Conservation (phyloP, 2,113 vertebrate species). For the Centropus unirufus region DNA sequence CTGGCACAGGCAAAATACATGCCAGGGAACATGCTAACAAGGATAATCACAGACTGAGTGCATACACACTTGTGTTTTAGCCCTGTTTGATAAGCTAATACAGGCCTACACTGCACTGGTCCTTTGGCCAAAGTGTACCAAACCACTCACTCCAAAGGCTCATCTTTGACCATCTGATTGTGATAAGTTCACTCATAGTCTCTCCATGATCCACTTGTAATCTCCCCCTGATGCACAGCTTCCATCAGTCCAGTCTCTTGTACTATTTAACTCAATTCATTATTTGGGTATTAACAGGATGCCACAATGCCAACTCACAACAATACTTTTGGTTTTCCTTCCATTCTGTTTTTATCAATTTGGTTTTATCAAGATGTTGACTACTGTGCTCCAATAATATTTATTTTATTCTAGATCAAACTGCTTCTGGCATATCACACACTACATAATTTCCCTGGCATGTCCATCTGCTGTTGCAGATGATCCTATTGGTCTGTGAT, state of each 20-base stretch:
- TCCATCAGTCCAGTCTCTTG: neutral
- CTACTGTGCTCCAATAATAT: accelerated
- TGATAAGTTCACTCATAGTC: neutral
- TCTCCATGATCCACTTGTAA: neutral
- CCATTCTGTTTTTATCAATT: neutral
- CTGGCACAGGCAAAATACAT: neutral
- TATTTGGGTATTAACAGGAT: neutral
- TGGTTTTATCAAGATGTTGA: neutral
- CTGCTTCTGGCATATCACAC: neutral
- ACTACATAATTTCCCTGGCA: neutral
- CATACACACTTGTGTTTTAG: neutral
- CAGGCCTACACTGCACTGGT: neutral
- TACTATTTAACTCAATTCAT: neutral
- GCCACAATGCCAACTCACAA: neutral
- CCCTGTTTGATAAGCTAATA: neutral
- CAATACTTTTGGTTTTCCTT: neutral
- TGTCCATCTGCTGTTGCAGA: neutral
- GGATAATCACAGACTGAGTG: accelerated
- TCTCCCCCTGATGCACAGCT: neutral
- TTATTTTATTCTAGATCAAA: neutral
- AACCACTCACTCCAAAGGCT: neutral
- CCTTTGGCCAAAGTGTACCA: neutral
- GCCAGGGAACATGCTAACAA: neutral
- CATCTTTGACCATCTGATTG: neutral
- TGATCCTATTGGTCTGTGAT: neutral